Evolutionary conservation across 2,888 invertebrate species (phyloP), one percentile per base, ranked within the genome.

Genomic region (Morpho deidamia): DNA sequence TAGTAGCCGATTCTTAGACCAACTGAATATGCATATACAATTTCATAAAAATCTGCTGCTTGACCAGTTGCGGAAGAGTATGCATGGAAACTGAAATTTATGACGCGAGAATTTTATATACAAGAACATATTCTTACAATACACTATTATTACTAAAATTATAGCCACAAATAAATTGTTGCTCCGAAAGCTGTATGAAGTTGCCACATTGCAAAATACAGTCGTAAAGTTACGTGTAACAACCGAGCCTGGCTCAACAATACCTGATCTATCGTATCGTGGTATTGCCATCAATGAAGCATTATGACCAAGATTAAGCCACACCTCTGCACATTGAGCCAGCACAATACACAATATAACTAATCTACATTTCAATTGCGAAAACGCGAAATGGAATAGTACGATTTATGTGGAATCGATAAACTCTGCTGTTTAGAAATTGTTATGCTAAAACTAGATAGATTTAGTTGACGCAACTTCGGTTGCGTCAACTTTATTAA

Each of bases 261-360:
- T 56, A 39, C 44, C 12, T 56, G 54, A 54, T 59, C 51, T 59
- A 59, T 51, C 48, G 40, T 38, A 33, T 33, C 47, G 47, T 11
- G 47, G 40, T 33, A 40, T 14, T 8, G 51, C 44, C 45, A 51
- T 62, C 61, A 62, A 66, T 64, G 47, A 54, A 39, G 55, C 47
- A 62, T 65, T 64, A 60, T 60, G 51, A 44, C 42, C 40, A 50
- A 63, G 66, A 66, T 64, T 63, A 60, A 58, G 59, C 64, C 66
- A 61, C 66, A 66, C 66, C 66, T 63, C 53, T 49, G 40, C 11
- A 33, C 42, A 33, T 49, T 44, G 53, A 14, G 35, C 42, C 51
- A 33, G 37, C 33, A 46, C 38, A 42, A 41, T 52, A 23, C 53
- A 62, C 53, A 59, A 55, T 55, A 41, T 51, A 52, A 59, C 51